A percentile compares a stretch with the other conserved stretches of the same genome.
Conservation (phyloP, 2,113 vertebrate species). For the Vireo altiloquus region DNA sequence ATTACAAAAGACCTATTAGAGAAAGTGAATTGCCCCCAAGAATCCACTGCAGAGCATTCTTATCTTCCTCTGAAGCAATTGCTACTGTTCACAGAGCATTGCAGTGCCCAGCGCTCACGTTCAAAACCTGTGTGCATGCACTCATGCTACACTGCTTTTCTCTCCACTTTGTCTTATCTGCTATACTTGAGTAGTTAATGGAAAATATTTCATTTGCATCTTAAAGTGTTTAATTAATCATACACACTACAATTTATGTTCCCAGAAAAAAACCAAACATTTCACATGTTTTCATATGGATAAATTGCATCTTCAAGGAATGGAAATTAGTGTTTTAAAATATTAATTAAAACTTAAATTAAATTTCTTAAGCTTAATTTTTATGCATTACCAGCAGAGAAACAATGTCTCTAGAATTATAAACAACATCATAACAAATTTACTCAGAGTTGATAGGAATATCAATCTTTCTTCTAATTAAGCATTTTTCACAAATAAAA, state of each 20-base stretch:
- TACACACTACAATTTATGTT: background rate
- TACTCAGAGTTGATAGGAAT: background rate
- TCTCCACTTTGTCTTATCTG: background rate
- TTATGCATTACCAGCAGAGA: conserved; percentile 27
- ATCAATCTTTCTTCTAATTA: conserved; percentile 32
- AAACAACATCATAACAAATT: conserved; percentile 5
- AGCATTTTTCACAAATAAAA: conserved; percentile 7
- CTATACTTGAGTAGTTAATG: background rate
- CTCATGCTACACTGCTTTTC: background rate
- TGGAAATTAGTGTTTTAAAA: conserved; percentile 21
- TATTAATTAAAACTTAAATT: conserved; percentile 49
- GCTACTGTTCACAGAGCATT: background rate
- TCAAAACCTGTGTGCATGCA: background rate
- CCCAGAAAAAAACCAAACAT: background rate
- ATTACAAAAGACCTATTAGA: background rate
- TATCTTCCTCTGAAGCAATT: background rate
- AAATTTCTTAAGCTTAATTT: conserved; percentile 33
- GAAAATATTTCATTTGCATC: conserved; percentile 22
- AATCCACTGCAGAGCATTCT: background rate
- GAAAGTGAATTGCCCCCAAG: background rate
- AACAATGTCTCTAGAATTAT: conserved; percentile 23
- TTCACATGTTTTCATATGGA: background rate
- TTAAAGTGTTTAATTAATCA: conserved; percentile 43
- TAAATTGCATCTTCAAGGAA: conserved; percentile 19
- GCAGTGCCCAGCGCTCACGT: background rate